Base-by-base conservation (phyloP, 2,888 invertebrate genomes). In the Uropetala carovei region DNA sequence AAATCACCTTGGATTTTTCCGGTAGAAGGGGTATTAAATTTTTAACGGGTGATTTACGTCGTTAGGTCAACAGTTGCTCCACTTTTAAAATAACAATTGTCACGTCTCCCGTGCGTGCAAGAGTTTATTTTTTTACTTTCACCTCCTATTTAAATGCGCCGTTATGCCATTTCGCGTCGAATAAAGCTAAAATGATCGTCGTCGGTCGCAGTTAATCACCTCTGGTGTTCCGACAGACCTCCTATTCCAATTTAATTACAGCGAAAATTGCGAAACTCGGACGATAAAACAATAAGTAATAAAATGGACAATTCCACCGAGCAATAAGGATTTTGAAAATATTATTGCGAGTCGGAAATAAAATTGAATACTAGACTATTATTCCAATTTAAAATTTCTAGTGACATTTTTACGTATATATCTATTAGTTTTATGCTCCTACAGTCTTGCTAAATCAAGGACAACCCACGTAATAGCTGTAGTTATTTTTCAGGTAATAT, bases 1-100 rank as follows among this genome's bases (percentile, higher is more conserved):
- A 43, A 43, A 43, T 43, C 43, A 43, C 43, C 43, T 43, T 43
- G 43, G 43, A 43, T 1, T 43, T 43, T 43, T 75, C 22, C 11
- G 10, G 11, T 75, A 75, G 10, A 75, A 75, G 27, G 27, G 75
- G 75, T 75, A 43, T 27, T 75, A 75, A 11, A 75, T 11, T 43
- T 43, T 43, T 43, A 75, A 22, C 18, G 75, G 14, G 75, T 11
- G 75, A 75, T 75, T 75, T 75, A 75, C 75, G 27, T 27, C 27
- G 22, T 13, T 13, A 27, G 13, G 27, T 75, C 13, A 75, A 18
- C 22, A 22, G 22, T 14, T 75, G 75, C 75, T 9, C 75, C 11
- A 75, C 75, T 75, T 75, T 75, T 75, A 75, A 75, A 75, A 75
- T 75, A 22, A 27, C 75, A 75, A 75, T 27, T 75, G 75, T 75